These are phyloP conservation scores for Netelia melanura DNA, from an alignment of 2,888 invertebrate species.

Conservation along the genomic window DNA sequence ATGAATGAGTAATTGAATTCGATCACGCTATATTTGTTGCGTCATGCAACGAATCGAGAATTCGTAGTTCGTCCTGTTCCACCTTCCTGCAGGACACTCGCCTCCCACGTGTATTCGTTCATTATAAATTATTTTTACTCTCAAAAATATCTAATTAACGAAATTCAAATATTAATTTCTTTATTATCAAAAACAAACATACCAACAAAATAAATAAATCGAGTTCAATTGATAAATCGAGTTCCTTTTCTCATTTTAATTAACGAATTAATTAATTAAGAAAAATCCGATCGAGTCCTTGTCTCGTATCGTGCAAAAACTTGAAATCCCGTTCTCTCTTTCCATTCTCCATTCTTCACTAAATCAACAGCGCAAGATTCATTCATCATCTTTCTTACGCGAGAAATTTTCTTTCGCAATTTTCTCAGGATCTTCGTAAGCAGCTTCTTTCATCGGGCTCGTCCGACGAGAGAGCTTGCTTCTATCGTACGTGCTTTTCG, in stretches of 20 bases:
- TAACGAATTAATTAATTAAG: too few species aligned
- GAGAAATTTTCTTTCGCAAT: slow-evolving; percentile 27
- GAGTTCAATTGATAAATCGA: too few species aligned
- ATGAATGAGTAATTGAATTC: slow-evolving; percentile 82
- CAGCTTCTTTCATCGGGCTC: slow-evolving; percentile 13
- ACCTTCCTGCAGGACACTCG: neutral
- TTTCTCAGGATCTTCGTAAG: slow-evolving; percentile 44
- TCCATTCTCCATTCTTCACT: neutral
- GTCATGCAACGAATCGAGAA: slow-evolving; percentile 41
- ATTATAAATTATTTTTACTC: neutral
- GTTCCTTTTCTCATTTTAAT: too few species aligned
- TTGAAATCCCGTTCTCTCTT: too few species aligned
- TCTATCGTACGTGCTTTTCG: slow-evolving; percentile 53
- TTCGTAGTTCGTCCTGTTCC: slow-evolving; percentile 4
- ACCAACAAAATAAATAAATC: neutral
- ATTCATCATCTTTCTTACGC: slow-evolving; percentile 31
- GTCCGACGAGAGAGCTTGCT: slow-evolving; percentile 12
- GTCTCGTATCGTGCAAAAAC: too few species aligned
- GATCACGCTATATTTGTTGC: slow-evolving; percentile 78
- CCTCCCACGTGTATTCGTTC: neutral
- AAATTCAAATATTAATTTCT: too few species aligned
- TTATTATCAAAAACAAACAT: too few species aligned
- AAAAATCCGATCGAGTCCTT: too few species aligned
- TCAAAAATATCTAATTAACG: too few species aligned
- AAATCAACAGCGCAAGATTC: neutral